Evolutionary conservation across 2,113 vertebrate species (phyloP).

Genomic region (Passer montanus): DNA sequence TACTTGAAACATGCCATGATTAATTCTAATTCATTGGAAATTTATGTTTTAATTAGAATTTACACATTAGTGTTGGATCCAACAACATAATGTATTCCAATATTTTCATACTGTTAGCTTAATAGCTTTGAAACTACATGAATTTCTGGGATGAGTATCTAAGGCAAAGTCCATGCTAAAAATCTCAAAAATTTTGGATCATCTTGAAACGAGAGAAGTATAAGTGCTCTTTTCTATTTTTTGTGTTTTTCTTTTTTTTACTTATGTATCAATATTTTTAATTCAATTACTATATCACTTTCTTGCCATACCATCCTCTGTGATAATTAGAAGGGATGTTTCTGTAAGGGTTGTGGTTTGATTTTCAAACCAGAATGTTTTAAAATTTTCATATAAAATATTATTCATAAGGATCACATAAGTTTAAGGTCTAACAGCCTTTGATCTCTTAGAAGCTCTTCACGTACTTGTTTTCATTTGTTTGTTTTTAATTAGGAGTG

Average conservation of each 20-base stretch:
- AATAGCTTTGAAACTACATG: not conserved
- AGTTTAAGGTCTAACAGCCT: not conserved
- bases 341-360: not conserved
- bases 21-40: not conserved
- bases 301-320: not conserved
- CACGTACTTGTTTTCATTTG: not conserved
- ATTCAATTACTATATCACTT: not conserved
- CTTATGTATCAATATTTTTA: not conserved
- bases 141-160: not conserved
- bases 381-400: not conserved
- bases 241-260: not conserved
- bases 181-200: not conserved
- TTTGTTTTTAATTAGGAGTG: not conserved
- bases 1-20: not conserved
- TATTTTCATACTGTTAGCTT: not conserved
- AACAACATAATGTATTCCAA: not conserved
- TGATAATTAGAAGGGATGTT: not conserved
- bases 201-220: not conserved
- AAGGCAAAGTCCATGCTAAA: not conserved
- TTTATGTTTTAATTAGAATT: not conserved
- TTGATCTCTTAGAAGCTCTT: not conserved
- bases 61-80: not conserved
- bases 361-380: not conserved
- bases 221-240: not conserved
- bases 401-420: not conserved